Evolutionary conservation across 1,140 invertebrate species (phyloP), one percentile per base, ranked within the genome.

Genomic region (Eriosoma lanigerum): DNA sequence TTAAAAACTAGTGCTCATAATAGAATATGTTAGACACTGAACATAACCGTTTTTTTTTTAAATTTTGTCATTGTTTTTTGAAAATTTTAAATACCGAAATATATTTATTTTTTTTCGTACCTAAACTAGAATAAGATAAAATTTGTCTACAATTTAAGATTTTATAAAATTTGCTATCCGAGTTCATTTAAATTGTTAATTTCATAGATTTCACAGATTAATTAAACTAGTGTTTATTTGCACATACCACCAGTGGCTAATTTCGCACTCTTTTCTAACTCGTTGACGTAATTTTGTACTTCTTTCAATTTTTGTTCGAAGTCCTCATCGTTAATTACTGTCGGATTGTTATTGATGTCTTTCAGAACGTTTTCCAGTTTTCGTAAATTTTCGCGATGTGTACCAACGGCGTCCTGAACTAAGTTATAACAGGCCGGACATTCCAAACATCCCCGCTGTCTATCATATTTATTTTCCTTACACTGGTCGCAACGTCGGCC

Each of bases 361-460:
- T 86, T 89, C 83, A 90, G 90, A 50, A 93, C 87, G 44, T 90
- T 87, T 81, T 91, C 89, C 17, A 98, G 87, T 81, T 95, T 90
- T 1, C 87, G 85, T 8, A 98, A 86, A 84, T 94, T 93, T 64
- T 85, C 86, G 75, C 94, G 88, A 84, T 98, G 96, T n/a, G 87
- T 84, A 84, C 93, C 91, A 0, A 94, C 94, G 1, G 93, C 92
- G 82, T 95, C 92, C 85, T 96, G 93, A 0, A 98, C 94, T 0
- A 99, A 87, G 86, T 95, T 96, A 84, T 98, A 98, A 85, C 96
- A 98, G 21, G 92, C 89, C 0, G 95, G 95, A 86, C 96, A 98
- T 84, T 97, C 93, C 75, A 94, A 86, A 84, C 95, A 97, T 17
- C 94, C 94, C 56, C 90, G 89, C 82, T 95, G 92, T 44, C 94